Percentiles rank a stretch among this genome's conserved stretches.
Conservation (phyloP, 2,113 vertebrate genomes). For the Morone saxatilis region DNA sequence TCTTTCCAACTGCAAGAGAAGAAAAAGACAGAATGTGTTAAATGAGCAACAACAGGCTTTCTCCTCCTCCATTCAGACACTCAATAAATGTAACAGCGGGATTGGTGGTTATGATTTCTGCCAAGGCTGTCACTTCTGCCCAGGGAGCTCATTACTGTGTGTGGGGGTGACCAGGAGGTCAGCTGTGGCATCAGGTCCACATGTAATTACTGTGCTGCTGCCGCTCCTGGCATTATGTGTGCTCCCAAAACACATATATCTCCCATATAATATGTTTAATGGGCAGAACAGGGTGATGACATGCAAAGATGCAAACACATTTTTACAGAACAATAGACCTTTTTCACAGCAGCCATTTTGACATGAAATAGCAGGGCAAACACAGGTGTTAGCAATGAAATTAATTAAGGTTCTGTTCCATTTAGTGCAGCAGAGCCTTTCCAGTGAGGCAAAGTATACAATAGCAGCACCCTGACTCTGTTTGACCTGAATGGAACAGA, state of each 20-base stretch:
- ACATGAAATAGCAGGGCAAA: too few species aligned
- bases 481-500: too few species aligned
- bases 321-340: background rate
- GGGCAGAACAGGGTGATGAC: background rate
- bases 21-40: slow-evolving; percentile 54
- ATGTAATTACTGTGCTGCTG: slow-evolving; percentile 49
- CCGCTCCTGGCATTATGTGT: background rate
- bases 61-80: slow-evolving; percentile 16
- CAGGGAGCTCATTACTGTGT: slow-evolving; percentile 76
- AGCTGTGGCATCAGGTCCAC: slow-evolving; percentile 38
- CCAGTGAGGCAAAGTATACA: too few species aligned
- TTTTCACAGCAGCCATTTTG: too few species aligned
- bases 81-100: background rate
- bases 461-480: too few species aligned
- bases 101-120: slow-evolving; percentile 23
- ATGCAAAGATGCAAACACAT: background rate
- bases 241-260: background rate
- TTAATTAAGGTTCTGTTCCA: too few species aligned
- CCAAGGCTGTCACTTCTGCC: slow-evolving; percentile 54
- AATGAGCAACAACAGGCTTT: slow-evolving; percentile 30
- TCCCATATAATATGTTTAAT: slow-evolving; percentile 10
- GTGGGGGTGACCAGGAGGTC: slow-evolving; percentile 60
- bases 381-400: too few species aligned
- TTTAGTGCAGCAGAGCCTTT: too few species aligned
- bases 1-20: slow-evolving; percentile 92